phyloP scores from a whole-genome alignment of 2,888 invertebrate species.

The Yponomeuta plumbellus region DNA sequence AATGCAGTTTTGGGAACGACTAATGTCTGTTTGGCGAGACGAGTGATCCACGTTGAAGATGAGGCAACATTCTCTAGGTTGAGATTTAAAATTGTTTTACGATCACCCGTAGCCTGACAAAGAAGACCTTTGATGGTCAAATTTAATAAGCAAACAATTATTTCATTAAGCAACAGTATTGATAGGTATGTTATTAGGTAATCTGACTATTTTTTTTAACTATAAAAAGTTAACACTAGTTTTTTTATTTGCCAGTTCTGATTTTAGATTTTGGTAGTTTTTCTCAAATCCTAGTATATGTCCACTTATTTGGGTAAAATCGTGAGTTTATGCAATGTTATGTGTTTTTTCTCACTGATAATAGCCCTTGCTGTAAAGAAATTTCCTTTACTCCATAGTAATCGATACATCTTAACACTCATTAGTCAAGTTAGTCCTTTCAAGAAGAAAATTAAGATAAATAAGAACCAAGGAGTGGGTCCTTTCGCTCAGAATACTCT shows the following conservation, averaged over 20 bases:
- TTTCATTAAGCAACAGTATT: too few relatives aligned
- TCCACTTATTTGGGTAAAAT: too few relatives aligned
- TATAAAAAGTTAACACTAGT: background rate
- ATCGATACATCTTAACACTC: constrained; percentile 44
- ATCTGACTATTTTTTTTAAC: too few relatives aligned
- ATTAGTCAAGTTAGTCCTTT: constrained; percentile 67
- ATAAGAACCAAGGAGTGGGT: constrained; percentile 66
- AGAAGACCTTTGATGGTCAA: background rate
- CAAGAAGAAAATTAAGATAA: constrained; percentile 68
- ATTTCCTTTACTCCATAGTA: background rate
- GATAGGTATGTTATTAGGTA: too few relatives aligned
- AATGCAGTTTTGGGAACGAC: background rate
- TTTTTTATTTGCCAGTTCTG: background rate
- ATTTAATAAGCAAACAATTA: too few relatives aligned
- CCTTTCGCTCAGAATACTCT: constrained; percentile 53
- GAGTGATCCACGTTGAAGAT: background rate
- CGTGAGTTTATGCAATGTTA: too few relatives aligned
- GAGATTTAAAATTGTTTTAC: background rate
- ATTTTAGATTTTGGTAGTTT: too few relatives aligned
- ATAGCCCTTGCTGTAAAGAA: background rate
- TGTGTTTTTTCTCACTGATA: background rate
- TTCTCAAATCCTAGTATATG: too few relatives aligned
- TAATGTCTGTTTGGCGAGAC: background rate
- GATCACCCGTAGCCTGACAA: background rate
- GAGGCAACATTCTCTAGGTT: background rate